phyloP scores from a whole-genome alignment of 2,797 vertebrate genomes.

The Odontamblyopus rebecca region DNA sequence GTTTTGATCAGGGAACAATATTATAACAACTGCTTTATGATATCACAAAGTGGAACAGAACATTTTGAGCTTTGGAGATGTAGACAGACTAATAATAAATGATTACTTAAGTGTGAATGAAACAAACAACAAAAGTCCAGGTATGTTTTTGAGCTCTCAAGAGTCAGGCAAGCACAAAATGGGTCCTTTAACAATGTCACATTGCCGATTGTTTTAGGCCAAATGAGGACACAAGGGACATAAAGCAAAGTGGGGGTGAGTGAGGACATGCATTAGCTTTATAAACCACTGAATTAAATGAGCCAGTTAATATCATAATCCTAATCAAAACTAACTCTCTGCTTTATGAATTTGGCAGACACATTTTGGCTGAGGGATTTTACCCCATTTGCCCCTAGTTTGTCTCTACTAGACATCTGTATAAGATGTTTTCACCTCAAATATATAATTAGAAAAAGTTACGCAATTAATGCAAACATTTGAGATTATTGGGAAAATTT shows the following conservation, averaged over 20 bases:
- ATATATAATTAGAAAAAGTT: too few species aligned
- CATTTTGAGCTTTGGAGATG: too few species aligned
- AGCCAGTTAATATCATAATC: constrained; percentile 9
- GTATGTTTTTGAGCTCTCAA: too few species aligned
- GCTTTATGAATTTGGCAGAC: background rate
- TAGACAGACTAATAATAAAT: too few species aligned
- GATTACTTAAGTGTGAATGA: too few species aligned
- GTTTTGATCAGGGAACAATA: too few species aligned
- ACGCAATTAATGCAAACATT: background rate
- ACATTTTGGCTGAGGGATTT: background rate
- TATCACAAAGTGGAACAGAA: too few species aligned
- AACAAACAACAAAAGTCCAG: too few species aligned
- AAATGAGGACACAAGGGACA: background rate
- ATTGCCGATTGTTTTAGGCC: background rate
- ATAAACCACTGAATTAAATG: background rate
- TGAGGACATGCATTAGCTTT: background rate
- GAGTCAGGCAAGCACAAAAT: too few species aligned
- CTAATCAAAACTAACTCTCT: background rate
- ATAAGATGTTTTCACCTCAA: background rate
- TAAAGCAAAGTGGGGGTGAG: background rate
- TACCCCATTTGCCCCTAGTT: background rate
- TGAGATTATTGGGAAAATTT: too few species aligned
- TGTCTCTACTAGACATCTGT: background rate
- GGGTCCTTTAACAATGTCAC: background rate
- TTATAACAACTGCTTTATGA: too few species aligned